Evolutionary conservation across 1,140 invertebrate genomes (phyloP), one percentile per base, ranked within the genome.

Genomic region (Heliothis virescens): DNA sequence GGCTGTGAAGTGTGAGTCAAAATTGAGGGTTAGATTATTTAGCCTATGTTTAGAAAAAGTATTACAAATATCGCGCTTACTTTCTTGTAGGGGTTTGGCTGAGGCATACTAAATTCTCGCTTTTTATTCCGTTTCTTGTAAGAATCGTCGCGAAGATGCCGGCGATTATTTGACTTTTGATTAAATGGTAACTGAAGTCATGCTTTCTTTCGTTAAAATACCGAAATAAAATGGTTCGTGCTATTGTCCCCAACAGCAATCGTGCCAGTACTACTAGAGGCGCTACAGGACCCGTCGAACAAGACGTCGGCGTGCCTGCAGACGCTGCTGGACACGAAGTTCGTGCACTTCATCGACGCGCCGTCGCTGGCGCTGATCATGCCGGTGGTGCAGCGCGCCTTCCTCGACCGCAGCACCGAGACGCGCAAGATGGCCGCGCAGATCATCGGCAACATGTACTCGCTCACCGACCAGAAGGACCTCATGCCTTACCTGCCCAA

Each of bases 391-490:
- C 98, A 99, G 92, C 95, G 99, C 84, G 99, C 99, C 9, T 99
- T 99, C 92, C 97, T 99, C 95, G 99, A 99, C 95, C 96, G 99
- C 71, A 98, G 98, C 9, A 99, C 99, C 0, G 99, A 99, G 95
- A 99, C 98, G 0, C 96, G 99, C 87, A 99, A 99, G 96, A 99
- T 99, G 98, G 98, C 99, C 26, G 98, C 99, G n/a, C 98, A 98
- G 95, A 99, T 99, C 89, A 99, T 99, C 86, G 99, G 99, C 59
- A 99, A 99, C 93, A 99, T 99, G 98, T 99, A 99, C 95, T 99
- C 98, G 0, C 95, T 99, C 11, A 99, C 99, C 0, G 99, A 99
- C 95, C 98, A 99, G 91, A 99, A 99, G 95, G 99, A 99, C 95
- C 95, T 99, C 72, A 97, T 98, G 71, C 99, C 99, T 0, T 99